Percentiles rank a stretch among this genome's conserved stretches.
Evolutionary conservation across 64 coral and sea anemone species (phyloP).

Genomic region (Montipora efflorescens): DNA sequence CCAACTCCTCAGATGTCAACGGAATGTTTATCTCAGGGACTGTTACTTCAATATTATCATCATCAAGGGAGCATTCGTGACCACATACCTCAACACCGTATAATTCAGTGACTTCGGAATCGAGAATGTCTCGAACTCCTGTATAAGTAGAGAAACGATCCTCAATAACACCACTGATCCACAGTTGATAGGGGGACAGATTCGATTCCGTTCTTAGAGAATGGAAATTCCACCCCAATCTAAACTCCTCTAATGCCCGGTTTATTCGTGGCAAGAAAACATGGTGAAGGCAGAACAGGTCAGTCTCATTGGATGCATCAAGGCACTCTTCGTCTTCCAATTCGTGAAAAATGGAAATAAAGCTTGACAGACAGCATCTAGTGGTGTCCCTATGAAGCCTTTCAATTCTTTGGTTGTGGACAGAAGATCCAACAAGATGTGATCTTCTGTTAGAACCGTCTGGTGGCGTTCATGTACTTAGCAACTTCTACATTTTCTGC

Average conservation of each 20-base stretch:
- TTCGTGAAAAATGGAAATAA: not conserved
- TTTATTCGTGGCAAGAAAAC: conserved; percentile 42
- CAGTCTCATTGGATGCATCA: conserved; percentile 48
- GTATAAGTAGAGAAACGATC: conserved; percentile 28
- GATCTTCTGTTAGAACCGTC: conserved; percentile 13
- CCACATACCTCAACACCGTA: conserved; percentile 15
- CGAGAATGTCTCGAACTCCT: conserved; percentile 18
- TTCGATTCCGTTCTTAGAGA: not conserved
- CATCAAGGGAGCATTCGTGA: not conserved
- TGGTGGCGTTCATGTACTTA: not conserved
- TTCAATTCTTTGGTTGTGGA: conserved; percentile 58
- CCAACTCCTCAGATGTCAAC: not conserved
- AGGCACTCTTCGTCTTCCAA: conserved; percentile 22
- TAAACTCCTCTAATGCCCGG: conserved; percentile 52
- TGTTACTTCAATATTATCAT: conserved; percentile 16
- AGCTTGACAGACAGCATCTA: conserved; percentile 49
- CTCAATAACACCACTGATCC: conserved; percentile 11
- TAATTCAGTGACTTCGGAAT: conserved; percentile 12
- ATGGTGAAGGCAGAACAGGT: conserved; percentile 61
- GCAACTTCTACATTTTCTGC: conserved; percentile 29
- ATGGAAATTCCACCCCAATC: conserved; percentile 8
- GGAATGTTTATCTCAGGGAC: conserved; percentile 4
- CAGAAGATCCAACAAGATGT: conserved; percentile 19
- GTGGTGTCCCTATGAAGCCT: conserved; percentile 53
- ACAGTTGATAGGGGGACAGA: conserved; percentile 37